These are phyloP conservation scores for Agrotis segetum DNA, from an alignment of 2,888 invertebrate species.

Conservation along the genomic window DNA sequence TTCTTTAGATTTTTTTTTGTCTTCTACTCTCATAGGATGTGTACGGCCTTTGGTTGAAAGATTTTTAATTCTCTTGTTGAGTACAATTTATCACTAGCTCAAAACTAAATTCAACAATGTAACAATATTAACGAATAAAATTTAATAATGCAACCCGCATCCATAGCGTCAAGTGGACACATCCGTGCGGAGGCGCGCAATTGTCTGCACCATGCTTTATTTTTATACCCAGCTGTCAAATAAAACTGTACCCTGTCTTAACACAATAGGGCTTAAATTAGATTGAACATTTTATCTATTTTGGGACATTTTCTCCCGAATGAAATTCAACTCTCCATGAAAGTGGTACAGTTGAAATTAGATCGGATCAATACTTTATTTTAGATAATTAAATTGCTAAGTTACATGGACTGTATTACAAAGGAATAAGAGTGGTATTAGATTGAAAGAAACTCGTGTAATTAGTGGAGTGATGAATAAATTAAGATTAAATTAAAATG, in stretches of 20 bases:
- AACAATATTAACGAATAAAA: constrained; percentile 66
- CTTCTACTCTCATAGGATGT: no score
- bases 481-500: constrained; percentile 66
- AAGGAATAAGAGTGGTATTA: constrained; percentile 35
- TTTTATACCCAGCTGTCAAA: constrained; percentile 60
- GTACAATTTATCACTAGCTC: constrained; percentile 26
- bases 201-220: constrained; percentile 77
- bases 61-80: neutral
- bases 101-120: constrained; percentile 56
- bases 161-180: constrained; percentile 76
- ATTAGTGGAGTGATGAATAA: constrained; percentile 65
- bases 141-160: constrained; percentile 80
- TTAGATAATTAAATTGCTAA: neutral
- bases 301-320: constrained; percentile 8
- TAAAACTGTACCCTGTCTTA: constrained; percentile 33
- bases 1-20: no score
- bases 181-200: constrained; percentile 82
- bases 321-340: constrained; percentile 36
- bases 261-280: constrained; percentile 15
- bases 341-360: constrained; percentile 52
- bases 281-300: constrained; percentile 3
- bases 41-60: neutral
- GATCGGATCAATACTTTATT: constrained; percentile 11
- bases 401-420: constrained; percentile 31
- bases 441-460: constrained; percentile 38